Evolutionary conservation across 2,888 invertebrate species (phyloP).

Genomic region (Julus scandinavius): DNA sequence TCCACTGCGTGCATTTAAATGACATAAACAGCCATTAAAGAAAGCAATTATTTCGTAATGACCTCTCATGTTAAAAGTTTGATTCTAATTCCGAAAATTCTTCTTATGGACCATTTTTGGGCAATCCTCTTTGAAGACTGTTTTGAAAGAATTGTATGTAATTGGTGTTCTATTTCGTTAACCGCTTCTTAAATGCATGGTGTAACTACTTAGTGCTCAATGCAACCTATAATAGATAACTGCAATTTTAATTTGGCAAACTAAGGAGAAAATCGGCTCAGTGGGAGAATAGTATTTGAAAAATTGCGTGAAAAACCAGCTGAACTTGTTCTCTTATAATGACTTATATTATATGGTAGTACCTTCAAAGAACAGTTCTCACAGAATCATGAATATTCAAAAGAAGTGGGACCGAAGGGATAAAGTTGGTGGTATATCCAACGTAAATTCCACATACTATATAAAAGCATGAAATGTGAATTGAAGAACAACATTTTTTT

Average conservation of each 20-base stretch:
- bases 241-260: not conserved
- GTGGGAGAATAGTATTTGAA: not conserved
- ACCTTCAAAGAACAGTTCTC: not conserved
- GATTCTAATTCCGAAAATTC: not conserved
- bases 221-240: not conserved
- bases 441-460: not conserved
- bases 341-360: not conserved
- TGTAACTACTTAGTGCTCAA: not conserved
- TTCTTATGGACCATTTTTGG: not conserved
- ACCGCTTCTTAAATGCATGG: constrained; percentile 3
- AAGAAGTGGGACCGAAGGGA: not conserved
- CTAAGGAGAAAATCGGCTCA: not conserved
- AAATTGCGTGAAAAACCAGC: constrained; percentile 11
- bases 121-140: not conserved
- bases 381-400: constrained; percentile 4
- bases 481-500: not conserved
- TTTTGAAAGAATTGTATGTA: not conserved
- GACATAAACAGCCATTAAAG: not conserved
- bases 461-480: not conserved
- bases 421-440: not conserved
- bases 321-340: not conserved
- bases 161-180: constrained; percentile 7
- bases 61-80: not conserved
- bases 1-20: not conserved
- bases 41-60: not conserved